phyloP scores from a whole-genome alignment of 2,113 vertebrate genomes.

The Trochalopteron elliotii region DNA sequence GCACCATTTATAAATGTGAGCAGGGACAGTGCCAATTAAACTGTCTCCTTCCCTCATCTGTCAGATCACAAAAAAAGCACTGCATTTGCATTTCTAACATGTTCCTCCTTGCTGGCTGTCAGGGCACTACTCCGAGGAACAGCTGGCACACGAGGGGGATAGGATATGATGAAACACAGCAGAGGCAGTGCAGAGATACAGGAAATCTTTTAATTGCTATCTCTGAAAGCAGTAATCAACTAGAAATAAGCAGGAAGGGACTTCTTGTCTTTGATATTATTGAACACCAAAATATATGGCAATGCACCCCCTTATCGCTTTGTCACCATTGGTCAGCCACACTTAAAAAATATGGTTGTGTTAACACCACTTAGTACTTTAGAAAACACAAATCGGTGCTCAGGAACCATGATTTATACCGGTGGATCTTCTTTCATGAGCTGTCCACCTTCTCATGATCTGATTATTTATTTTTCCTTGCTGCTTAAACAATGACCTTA shows the following conservation, averaged over 20 bases:
- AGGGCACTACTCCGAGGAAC: neutral
- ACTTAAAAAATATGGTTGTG: neutral
- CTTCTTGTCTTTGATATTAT: neutral
- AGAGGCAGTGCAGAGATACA: slow-evolving; percentile 10
- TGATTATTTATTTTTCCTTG: neutral
- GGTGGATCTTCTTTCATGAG: neutral
- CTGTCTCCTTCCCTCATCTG: neutral
- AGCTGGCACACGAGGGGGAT: neutral
- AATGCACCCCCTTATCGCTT: neutral
- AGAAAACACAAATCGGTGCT: neutral
- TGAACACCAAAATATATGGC: neutral
- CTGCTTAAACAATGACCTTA: neutral
- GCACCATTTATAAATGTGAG: slow-evolving; percentile 31
- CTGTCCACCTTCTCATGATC: neutral
- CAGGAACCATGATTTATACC: neutral
- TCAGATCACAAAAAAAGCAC: slow-evolving; percentile 28
- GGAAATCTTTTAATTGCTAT: slow-evolving; percentile 52
- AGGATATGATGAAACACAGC: slow-evolving; percentile 45
- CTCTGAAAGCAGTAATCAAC: slow-evolving; percentile 58
- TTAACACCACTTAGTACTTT: neutral
- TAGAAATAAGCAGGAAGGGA: slow-evolving; percentile 51
- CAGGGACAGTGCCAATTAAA: slow-evolving; percentile 46
- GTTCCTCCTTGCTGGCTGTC: slow-evolving; percentile 29
- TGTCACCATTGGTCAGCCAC: neutral
- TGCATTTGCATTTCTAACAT: slow-evolving; percentile 28